Evolutionary conservation across 2,113 vertebrate species (phyloP).

Genomic region (Siniperca knerii): DNA sequence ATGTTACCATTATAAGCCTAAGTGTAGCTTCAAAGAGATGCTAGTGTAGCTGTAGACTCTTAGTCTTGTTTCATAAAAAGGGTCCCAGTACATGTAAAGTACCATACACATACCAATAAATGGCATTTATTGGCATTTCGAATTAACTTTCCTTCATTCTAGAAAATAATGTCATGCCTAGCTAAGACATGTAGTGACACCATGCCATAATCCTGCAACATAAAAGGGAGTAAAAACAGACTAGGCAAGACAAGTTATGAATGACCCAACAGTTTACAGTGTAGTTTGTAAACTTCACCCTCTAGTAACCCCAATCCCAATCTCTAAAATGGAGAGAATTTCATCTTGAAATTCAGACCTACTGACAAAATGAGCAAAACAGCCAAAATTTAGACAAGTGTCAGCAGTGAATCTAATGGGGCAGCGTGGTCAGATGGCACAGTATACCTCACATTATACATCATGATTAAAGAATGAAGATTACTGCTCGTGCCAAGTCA

Average conservation of each 20-base stretch:
- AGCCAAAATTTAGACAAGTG: background rate
- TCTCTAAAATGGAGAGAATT: background rate
- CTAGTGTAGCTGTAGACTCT: no score
- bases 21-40: no score
- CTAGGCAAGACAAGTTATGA: background rate
- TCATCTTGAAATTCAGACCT: background rate
- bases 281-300: background rate
- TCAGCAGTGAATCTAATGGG: slow-evolving; percentile 12
- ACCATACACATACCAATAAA: background rate
- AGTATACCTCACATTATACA: slow-evolving; percentile 36
- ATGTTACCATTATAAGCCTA: background rate
- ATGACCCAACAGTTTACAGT: background rate
- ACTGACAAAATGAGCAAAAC: background rate
- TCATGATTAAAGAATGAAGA: slow-evolving; percentile 53
- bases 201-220: background rate
- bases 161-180: background rate
- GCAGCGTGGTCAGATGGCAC: slow-evolving; percentile 19
- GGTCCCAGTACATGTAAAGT: background rate
- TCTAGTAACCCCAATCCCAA: background rate
- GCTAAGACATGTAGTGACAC: background rate
- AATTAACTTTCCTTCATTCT: background rate
- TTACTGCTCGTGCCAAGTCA: slow-evolving; percentile 44
- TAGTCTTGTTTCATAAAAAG: background rate
- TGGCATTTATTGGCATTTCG: background rate
- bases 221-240: background rate